phyloP scores from a whole-genome alignment of 2,888 invertebrate genomes.

The Sphinx pinastri region DNA sequence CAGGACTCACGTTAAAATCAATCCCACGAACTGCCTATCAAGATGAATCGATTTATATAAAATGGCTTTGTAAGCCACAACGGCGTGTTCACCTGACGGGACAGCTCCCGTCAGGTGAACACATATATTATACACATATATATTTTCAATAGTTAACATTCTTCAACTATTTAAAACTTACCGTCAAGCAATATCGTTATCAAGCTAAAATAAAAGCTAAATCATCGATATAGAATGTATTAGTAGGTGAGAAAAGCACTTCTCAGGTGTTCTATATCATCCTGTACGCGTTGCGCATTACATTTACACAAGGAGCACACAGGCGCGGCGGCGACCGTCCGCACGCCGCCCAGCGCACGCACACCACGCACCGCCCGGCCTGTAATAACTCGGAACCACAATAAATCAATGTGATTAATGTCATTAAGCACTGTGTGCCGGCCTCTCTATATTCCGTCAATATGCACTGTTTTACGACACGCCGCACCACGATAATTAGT shows the following conservation, averaged over 20 bases:
- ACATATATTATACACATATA: too few relatives aligned
- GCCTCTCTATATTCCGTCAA: slow-evolving; percentile 85
- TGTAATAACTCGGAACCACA: slow-evolving; percentile 85
- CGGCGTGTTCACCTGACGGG: too few relatives aligned
- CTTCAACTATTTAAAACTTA: too few relatives aligned
- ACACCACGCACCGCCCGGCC: slow-evolving; percentile 69
- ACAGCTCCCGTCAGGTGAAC: too few relatives aligned
- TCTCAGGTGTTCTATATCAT: slow-evolving; percentile 60
- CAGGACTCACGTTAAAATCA: not conserved
- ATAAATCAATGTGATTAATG: slow-evolving; percentile 85
- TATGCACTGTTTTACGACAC: slow-evolving; percentile 84
- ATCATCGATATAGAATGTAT: too few relatives aligned
- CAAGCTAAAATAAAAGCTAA: too few relatives aligned
- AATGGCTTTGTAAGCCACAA: too few relatives aligned
- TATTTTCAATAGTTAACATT: too few relatives aligned
- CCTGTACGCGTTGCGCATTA: slow-evolving; percentile 68
- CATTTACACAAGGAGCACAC: slow-evolving; percentile 76
- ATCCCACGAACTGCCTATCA: too few relatives aligned
- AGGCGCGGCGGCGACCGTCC: slow-evolving; percentile 56
- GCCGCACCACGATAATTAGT: slow-evolving; percentile 82
- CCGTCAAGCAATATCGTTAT: too few relatives aligned
- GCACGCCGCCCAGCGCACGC: slow-evolving; percentile 67
- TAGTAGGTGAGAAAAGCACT: not conserved
- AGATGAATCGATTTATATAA: too few relatives aligned
- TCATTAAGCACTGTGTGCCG: slow-evolving; percentile 84